Base-by-base conservation (phyloP, 2,797 vertebrate species). In the Gastrophryne carolinensis region DNA sequence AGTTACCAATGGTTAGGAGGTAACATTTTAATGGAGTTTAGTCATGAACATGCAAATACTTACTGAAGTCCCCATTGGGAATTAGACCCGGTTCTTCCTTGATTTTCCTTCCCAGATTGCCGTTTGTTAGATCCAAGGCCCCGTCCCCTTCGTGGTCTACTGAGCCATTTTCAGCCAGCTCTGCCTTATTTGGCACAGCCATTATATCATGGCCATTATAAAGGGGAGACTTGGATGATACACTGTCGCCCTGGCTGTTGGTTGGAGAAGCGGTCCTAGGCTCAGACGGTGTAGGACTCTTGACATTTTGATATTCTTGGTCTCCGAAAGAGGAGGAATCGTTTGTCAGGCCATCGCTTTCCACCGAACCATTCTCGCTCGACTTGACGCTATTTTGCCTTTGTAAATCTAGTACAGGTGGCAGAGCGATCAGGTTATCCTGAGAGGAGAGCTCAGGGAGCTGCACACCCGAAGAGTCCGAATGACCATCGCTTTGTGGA, bases 51-150 rank as follows among this genome's bases (percentile, higher is more conserved):
- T n/a, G n/a, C n/a, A n/a, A n/a, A n/a, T 54, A 89, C 91, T 87
- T 80, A 94, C 92, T 89, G 62, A 89, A 93, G 39, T 96, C 95
- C 80, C 92, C 94, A 57, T 87, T 91, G 15, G 90, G 71, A 69
- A 90, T 91, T 67, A 94, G 54, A 41, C 92, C 89, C 0, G 93
- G 94, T 54, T 96, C 94, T 79, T 97, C 93, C 72, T 94, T 94
- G 73, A 95, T 91, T 85, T 93, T 92, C 37, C 90, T 88, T 50
- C 86, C 88, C 19, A 93, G 87, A 73, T 78, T 93, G 68, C 93
- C 90, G 0, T 93, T 93, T 0, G 95, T 95, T 80, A 99, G 92
- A 91, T 96, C 96, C 80, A 98, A 85, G 69, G 95, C 95, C 17
- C 94, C 89, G 2, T 91, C 87, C 15, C 91, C 91, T 88, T 98